Evolutionary conservation across 2,113 vertebrate genomes (phyloP), one percentile per base, ranked within the genome.

Genomic region (Microcebus griseorufus): DNA sequence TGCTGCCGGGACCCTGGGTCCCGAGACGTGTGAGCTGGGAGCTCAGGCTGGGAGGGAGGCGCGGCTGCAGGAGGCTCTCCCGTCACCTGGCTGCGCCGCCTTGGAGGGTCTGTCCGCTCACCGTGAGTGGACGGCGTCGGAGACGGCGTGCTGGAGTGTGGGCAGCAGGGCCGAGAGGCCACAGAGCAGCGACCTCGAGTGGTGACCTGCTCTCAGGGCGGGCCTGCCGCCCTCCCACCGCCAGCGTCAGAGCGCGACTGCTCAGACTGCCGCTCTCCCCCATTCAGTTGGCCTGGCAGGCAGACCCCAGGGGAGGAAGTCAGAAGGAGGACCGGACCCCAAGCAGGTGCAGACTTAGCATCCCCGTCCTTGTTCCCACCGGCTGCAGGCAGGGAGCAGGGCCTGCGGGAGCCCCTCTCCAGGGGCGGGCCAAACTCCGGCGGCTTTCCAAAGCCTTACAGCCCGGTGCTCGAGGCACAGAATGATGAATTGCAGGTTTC

Each of bases 401-500:
- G 58, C 58, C 20, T 23, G 2, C 58, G 23, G 58, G 58, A 23
- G 58, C 58, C 58, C 20, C 58, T 60, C 58, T 60, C 58, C 58
- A 23, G 25, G 25, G 60, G 3, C 9, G 3, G 60, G 60, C 60
- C 23, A 9, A 27, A 62, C 23, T 27, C 27, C 25, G 4, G 27
- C 9, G 9, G 90, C 94, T 93, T 92, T 65, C 75, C 69, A 45
- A 82, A 90, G 37, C 69, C n/a, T 37, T 78, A 90, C 73, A 93
- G 73, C 92, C 73, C 29, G 94, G 95, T 90, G 90, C 58, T 98
- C 88, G 2, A 39, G 70, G 64, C 95, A 51, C 37, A 60, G 70
- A 45, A 45, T 79, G 88, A 72, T 94, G 82, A 97, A 96, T 37
- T 88, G 32, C 95, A 95, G 67, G 51, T 60, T 55, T 95, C 39